These are phyloP conservation scores for Pinna nobilis DNA, from an alignment of 1,140 invertebrate genomes.

Conservation along the genomic window DNA sequence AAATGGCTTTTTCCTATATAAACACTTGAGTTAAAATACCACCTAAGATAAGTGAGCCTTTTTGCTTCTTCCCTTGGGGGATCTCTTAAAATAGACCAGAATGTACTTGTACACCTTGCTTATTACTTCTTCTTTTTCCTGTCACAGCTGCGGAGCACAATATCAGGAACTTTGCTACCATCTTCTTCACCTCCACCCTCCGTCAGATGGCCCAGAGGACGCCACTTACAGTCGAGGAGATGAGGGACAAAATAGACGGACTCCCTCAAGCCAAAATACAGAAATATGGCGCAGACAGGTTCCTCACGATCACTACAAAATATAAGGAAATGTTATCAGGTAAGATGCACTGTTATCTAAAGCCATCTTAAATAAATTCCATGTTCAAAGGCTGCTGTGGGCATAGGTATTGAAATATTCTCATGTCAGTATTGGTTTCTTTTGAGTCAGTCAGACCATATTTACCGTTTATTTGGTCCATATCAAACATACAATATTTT, in stretches of 20 bases:
- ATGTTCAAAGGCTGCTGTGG: no score
- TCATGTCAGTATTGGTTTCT: background rate
- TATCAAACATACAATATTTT: no score
- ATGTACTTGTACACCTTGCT: background rate
- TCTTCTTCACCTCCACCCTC: constrained; percentile 82
- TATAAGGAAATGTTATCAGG: constrained; percentile 71
- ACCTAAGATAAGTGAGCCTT: background rate
- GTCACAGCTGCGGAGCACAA: constrained; percentile 70
- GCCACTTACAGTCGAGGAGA: constrained; percentile 84
- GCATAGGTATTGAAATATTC: no score
- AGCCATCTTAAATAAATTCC: no score
- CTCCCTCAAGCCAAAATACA: constrained; percentile 91
- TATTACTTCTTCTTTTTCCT: constrained; percentile 11
- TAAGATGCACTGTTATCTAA: no score
- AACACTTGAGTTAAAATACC: background rate
- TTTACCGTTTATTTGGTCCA: no score
- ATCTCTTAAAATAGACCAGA: no score
- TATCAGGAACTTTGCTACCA: constrained; percentile 77
- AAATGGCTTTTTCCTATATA: no score
- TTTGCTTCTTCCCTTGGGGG: no score
- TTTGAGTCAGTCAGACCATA: no score
- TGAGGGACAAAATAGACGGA: constrained; percentile 87
- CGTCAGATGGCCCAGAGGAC: constrained; percentile 86
- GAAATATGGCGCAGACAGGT: constrained; percentile 87
- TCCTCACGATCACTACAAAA: constrained; percentile 85